Evolutionary conservation across 2,113 vertebrate genomes (phyloP), one percentile per base, ranked within the genome.

Genomic region (Amphiprion percula): DNA sequence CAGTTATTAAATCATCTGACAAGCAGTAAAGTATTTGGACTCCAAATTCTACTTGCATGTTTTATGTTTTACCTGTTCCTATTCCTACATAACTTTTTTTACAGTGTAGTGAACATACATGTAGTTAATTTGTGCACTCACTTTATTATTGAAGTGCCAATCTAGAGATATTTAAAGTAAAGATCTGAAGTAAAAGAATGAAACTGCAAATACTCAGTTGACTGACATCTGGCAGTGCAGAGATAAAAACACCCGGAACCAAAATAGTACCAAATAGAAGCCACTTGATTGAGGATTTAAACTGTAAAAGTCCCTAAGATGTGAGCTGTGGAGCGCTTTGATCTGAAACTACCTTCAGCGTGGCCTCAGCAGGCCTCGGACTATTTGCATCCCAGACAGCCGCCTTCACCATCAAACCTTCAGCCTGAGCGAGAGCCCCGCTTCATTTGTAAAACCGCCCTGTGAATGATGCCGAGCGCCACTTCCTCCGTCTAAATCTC

Each of bases 401-500:
- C 19, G 9, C 3, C 50, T 49, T 19, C 54, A 70, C 77, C 58
- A 53, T 73, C 60, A 58, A 49, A 54, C 61, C 86, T 56, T 83
- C 66, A 80, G 65, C 16, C 37, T 56, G 74, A 87, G 52, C 75
- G 17, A 84, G 73, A 62, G 60, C n/a, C 49, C 67, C 67, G 30
- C 72, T 82, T 85, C 61, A 79, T 84, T 90, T 83, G 83, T 88
- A 79, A 83, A 85, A 61, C 69, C 16, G 49, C 44, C 33, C 37
- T 58, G 64, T 84, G 85, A 89, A 86, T 78, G 77, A 81, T 84
- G 69, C 69, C 41, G 21, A 21, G 74, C 12, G 26, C 28, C 81
- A 16, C 64, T 49, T 69, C 72, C 70, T 17, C 70, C 0, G 19
- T 61, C 83, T 88, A 63, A 74, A 72, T 82, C 77, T 77, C 82